Conservation (phyloP, 2,888 invertebrate species). For the Heteromyza rotundicornis region DNA sequence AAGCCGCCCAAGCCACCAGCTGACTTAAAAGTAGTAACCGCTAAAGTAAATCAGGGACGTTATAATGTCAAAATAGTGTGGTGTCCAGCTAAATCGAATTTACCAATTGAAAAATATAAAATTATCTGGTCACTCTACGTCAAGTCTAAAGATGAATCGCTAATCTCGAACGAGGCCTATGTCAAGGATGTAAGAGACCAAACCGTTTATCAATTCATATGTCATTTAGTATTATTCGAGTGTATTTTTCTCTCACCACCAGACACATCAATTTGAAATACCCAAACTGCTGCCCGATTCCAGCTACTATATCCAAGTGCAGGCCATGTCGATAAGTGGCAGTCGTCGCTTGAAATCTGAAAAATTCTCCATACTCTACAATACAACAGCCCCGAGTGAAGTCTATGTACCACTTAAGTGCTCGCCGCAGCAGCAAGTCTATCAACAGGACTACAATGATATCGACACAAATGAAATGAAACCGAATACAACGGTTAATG, state of each 20-base stretch:
- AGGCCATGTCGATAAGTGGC: slow-evolving; percentile 75
- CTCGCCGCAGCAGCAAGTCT: slow-evolving; percentile 19
- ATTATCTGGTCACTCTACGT: slow-evolving; percentile 77
- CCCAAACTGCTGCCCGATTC: slow-evolving; percentile 72
- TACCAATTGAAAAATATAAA: slow-evolving; percentile 75
- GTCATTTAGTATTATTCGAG: slow-evolving; percentile 8
- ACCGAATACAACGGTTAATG: background rate
- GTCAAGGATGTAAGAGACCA: slow-evolving; percentile 53
- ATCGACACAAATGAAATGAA: background rate
- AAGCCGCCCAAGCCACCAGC: slow-evolving; percentile 57
- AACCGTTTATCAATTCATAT: background rate
- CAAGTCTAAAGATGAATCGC: slow-evolving; percentile 63
- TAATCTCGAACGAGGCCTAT: slow-evolving; percentile 52
- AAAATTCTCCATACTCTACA: slow-evolving; percentile 73
- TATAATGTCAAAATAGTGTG: slow-evolving; percentile 71
- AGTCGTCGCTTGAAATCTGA: slow-evolving; percentile 72
- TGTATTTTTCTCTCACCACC: slow-evolving; percentile 60
- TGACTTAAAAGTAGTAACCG: slow-evolving; percentile 50
- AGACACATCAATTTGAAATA: slow-evolving; percentile 70
- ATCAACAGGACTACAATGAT: slow-evolving; percentile 29
- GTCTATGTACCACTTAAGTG: slow-evolving; percentile 43
- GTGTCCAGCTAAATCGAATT: slow-evolving; percentile 73
- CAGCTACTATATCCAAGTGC: slow-evolving; percentile 79
- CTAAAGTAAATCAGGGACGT: slow-evolving; percentile 59
- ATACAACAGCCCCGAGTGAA: slow-evolving; percentile 67